These are phyloP conservation scores for Hypsibius dujardini DNA, from an alignment of 1,140 invertebrate genomes.

Conservation along the genomic window DNA sequence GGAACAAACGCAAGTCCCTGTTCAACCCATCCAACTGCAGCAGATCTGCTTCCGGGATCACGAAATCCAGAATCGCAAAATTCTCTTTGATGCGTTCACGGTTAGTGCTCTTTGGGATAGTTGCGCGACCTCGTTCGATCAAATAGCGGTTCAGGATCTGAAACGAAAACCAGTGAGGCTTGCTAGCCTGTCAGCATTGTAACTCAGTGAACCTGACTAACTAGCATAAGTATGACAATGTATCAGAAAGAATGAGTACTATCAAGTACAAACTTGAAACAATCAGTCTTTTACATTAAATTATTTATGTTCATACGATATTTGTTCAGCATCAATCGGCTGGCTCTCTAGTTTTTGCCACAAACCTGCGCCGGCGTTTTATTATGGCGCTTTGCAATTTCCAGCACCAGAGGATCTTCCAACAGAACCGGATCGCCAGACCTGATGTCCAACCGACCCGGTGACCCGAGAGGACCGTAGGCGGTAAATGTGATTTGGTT, in stretches of 20 bases:
- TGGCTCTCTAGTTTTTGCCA: too few relatives aligned
- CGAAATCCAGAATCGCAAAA: conserved; percentile 2
- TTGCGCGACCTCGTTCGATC: background rate
- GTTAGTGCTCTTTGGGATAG: conserved; percentile 37
- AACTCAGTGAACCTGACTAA: too few relatives aligned
- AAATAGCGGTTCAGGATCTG: background rate
- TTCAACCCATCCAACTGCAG: background rate
- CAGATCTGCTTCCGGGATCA: background rate
- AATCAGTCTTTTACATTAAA: too few relatives aligned
- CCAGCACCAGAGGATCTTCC: conserved; percentile 42
- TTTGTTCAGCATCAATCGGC: too few relatives aligned
- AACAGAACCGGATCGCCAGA: conserved; percentile 27
- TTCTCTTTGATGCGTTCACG: conserved; percentile 49
- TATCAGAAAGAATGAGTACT: too few relatives aligned
- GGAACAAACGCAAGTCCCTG: background rate
- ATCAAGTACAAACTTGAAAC: too few relatives aligned
- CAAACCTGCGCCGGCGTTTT: conserved; percentile 52
- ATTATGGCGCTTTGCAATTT: conserved; percentile 46
- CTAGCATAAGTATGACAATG: too few relatives aligned
- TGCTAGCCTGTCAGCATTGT: background rate
- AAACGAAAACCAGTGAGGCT: background rate
- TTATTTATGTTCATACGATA: too few relatives aligned
- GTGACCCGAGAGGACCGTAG: conserved; percentile 55
- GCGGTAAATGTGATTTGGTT: conserved; percentile 56
- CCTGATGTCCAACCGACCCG: background rate